Conservation (phyloP, 1,140 invertebrate genomes). For the Camponotus floridanus region DNA sequence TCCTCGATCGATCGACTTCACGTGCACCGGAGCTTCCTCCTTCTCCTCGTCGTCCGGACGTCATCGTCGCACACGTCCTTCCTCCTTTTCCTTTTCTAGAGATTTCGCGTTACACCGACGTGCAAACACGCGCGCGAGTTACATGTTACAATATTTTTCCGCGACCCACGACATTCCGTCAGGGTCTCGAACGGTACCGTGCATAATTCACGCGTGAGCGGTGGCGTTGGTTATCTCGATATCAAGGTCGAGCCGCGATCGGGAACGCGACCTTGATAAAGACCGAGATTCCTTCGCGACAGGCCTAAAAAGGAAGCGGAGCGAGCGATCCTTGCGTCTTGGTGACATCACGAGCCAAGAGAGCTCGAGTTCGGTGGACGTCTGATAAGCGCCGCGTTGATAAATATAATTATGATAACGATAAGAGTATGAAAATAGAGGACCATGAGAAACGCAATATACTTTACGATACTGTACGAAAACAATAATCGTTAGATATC, state of each 20-base stretch:
- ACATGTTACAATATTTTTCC: conserved; percentile 24
- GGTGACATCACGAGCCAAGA: conserved; percentile 17
- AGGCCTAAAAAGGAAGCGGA: conserved; percentile 43
- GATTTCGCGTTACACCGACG: conserved; percentile 57
- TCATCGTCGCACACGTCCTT: conserved; percentile 61
- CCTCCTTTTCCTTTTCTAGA: conserved; percentile 74
- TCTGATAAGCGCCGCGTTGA: conserved; percentile 19
- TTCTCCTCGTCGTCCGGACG: conserved; percentile 23
- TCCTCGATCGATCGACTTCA: conserved; percentile 36
- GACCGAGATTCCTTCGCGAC: conserved; percentile 44
- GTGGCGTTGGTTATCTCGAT: conserved; percentile 35
- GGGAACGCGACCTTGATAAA: conserved; percentile 44
- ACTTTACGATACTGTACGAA: no score
- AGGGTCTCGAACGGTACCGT: conserved; percentile 50
- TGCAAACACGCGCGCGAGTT: conserved; percentile 21
- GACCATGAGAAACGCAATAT: background rate
- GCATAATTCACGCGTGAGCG: conserved; percentile 65
- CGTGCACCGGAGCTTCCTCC: conserved; percentile 24
- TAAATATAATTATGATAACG: conserved; percentile 15
- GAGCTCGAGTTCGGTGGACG: background rate
- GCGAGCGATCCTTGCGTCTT: background rate
- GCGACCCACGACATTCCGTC: conserved; percentile 58
- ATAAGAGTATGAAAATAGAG: background rate
- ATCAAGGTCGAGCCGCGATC: conserved; percentile 54
- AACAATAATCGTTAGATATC: no score